These are phyloP conservation scores for Psilopsiagon aymara DNA, from an alignment of 2,113 vertebrate species.

Conservation along the genomic window DNA sequence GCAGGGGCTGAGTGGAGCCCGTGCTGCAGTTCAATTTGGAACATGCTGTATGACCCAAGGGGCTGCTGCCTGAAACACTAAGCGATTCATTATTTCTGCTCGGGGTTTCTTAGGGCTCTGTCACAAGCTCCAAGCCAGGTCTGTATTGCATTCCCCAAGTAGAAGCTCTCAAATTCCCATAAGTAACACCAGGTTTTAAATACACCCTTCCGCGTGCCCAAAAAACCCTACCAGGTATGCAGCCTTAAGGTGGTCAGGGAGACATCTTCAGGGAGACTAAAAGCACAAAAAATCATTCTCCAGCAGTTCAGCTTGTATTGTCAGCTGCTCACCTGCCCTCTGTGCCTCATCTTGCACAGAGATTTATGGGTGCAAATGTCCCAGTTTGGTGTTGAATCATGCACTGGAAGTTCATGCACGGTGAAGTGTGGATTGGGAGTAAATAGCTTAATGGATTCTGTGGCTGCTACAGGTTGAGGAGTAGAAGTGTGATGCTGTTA, in stretches of 20 bases:
- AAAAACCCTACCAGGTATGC: neutral
- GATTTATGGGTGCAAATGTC: neutral
- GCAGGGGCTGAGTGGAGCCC: neutral
- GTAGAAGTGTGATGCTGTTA: neutral
- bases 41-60: neutral
- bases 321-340: neutral
- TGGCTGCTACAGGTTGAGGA: neutral
- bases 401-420: fast-evolving
- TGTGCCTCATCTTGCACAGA: neutral
- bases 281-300: neutral
- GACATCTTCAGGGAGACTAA: neutral
- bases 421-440: neutral
- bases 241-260: neutral
- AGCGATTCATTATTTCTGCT: neutral
- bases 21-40: neutral
- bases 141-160: neutral
- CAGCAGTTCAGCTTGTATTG: neutral
- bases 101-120: neutral
- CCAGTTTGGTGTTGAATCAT: neutral
- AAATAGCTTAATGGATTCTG: neutral
- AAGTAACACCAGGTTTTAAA: neutral
- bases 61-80: fast-evolving
- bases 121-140: neutral
- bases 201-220: neutral
- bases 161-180: neutral